Evolutionary conservation across 2,888 invertebrate genomes (phyloP).

Genomic region (Terebella lapidaria): DNA sequence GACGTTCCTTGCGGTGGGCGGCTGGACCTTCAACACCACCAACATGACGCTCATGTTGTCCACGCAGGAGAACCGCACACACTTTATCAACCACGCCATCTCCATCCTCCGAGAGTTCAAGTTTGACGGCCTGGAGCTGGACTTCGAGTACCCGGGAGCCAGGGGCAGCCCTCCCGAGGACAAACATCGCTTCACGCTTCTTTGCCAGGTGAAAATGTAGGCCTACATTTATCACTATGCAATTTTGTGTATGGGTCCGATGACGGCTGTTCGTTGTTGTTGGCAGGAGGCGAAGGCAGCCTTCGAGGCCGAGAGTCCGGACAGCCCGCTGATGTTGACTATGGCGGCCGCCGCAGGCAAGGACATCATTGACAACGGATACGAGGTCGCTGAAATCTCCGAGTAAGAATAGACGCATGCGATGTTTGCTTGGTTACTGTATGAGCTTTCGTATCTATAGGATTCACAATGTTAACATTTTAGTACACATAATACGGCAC

Average conservation of each 20-base stretch:
- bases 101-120: constrained; percentile 51
- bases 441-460: too few relatives aligned
- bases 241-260: too few relatives aligned
- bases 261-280: too few relatives aligned
- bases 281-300: too few relatives aligned
- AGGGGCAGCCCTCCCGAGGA: constrained; percentile 12
- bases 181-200: neutral
- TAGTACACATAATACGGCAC: too few relatives aligned
- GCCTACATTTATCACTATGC: too few relatives aligned
- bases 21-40: constrained; percentile 22
- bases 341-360: constrained; percentile 47
- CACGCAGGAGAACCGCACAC: constrained; percentile 19
- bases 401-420: too few relatives aligned
- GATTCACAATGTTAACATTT: too few relatives aligned
- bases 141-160: constrained; percentile 81
- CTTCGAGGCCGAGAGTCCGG: too few relatives aligned
- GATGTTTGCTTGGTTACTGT: too few relatives aligned
- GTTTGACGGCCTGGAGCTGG: constrained; percentile 82
- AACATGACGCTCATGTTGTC: constrained; percentile 28
- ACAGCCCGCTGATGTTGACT: constrained; percentile 35
- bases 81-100: constrained; percentile 32
- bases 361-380: constrained; percentile 37
- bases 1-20: constrained; percentile 19
- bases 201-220: neutral
- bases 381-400: constrained; percentile 26